Base-by-base conservation (phyloP, 2,113 vertebrate species). In the Lophotis ruficrista region DNA sequence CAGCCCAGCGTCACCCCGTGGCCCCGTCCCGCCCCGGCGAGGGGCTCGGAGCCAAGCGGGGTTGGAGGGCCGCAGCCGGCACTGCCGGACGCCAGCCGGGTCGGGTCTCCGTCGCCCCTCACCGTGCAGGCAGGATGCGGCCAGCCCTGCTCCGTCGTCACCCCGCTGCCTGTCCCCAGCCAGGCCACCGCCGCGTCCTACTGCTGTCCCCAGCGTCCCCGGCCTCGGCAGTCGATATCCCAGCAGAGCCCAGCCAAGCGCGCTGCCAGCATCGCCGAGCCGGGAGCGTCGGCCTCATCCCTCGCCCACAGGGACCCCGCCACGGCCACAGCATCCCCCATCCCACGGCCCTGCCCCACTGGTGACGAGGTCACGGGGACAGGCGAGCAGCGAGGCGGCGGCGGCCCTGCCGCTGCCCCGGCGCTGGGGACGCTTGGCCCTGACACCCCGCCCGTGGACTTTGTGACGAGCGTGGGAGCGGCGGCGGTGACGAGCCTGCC, bases 31-130 rank as follows among this genome's bases (percentile, higher is more conserved):
- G 43, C 22, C 56, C 61, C 1, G 15, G 14, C 1, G 21, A 18
- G 57, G 15, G 12, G 6, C 27, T 21, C 2, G 3, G 45, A 38
- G 57, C 51, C 33, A 2, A 15, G 57, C 1, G 4, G 23, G 31
- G 18, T 10, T 14, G 0, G 60, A n/a, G 37, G 16, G 18, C 78
- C 1, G 0, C 10, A 31, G 18, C 60, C 3, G 1, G 51, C 0
- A 6, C 15, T 28, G 65, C 45, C 0, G 7, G 68, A 33, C 23
- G 17, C 14, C 51, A 7, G 7, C 54, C 22, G 1, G 2, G 21
- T 14, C 1, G 2, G 25, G 31, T 23, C 37, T 7, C 53, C 57
- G 0, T 22, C 16, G 0, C 35, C 20, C 12, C 60, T 47, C 1
- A 2, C 33, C 18, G 15, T 19, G 21, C 41, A 35, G 9, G 71